Evolutionary conservation across 2,888 invertebrate species (phyloP).

Genomic region (Allygus modestus): DNA sequence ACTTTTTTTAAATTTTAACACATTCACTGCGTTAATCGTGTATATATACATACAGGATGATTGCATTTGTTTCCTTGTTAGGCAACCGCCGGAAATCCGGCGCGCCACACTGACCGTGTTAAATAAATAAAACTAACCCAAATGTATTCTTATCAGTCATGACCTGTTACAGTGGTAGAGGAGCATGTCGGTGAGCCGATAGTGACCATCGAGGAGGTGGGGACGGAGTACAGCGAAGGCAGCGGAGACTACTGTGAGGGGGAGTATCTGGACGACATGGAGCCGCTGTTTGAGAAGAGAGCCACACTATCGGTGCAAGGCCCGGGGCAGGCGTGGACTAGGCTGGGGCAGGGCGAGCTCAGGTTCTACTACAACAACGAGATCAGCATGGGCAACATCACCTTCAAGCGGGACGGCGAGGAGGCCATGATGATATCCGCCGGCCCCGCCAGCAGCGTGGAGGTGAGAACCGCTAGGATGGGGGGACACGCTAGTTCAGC

Average conservation of each 20-base stretch:
- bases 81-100: no score
- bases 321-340: neutral
- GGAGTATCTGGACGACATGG: constrained; percentile 71
- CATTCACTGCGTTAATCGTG: no score
- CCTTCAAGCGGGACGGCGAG: neutral
- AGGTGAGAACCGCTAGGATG: constrained; percentile 2
- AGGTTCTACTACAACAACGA: constrained; percentile 6
- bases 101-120: no score
- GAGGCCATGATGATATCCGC: neutral
- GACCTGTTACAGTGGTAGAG: neutral
- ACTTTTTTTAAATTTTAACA: no score
- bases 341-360: constrained; percentile 12
- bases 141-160: no score
- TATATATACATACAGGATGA: no score
- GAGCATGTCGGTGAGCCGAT: neutral
- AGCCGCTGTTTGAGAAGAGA: constrained; percentile 33
- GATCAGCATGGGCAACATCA: constrained; percentile 2
- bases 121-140: no score
- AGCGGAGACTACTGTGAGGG: constrained; percentile 70
- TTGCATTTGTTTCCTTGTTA: no score
- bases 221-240: constrained; percentile 71
- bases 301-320: constrained; percentile 3
- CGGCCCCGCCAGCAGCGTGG: neutral
- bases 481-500: neutral
- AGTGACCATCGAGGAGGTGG: constrained; percentile 67